phyloP scores from a whole-genome alignment of 2,888 invertebrate genomes.

The Toxonevra muliebris region DNA sequence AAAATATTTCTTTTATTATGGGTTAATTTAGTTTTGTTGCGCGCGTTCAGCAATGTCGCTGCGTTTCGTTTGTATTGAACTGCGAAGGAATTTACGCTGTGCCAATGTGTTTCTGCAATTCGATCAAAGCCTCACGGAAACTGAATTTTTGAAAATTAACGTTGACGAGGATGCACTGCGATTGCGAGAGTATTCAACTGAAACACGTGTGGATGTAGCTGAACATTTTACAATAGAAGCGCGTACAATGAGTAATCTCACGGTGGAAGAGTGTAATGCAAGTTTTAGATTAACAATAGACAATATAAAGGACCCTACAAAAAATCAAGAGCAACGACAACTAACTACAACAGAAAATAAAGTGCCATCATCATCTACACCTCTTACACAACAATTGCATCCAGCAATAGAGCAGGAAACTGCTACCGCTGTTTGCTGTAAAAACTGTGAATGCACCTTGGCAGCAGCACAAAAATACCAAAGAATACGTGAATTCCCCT shows the following conservation, averaged over 20 bases:
- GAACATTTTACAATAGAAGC: constrained; percentile 51
- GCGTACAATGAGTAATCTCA: constrained; percentile 48
- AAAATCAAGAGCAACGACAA: not conserved
- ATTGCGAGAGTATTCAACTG: constrained; percentile 38
- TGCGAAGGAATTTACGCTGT: constrained; percentile 58
- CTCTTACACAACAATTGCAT: constrained; percentile 33
- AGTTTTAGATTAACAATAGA: constrained; percentile 56
- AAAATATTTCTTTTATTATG: too few relatives aligned
- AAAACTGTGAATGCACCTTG: constrained; percentile 47
- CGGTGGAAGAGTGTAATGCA: constrained; percentile 48
- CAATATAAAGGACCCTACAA: constrained; percentile 35
- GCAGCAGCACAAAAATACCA: constrained; percentile 39
- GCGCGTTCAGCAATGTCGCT: constrained; percentile 39
- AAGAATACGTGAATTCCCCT: constrained; percentile 57
- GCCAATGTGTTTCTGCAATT: constrained; percentile 57
- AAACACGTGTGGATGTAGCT: constrained; percentile 40
- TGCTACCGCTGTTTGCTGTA: constrained; percentile 45
- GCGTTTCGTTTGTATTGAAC: constrained; percentile 52
- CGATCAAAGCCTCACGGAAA: constrained; percentile 45
- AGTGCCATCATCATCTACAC: constrained; percentile 20
- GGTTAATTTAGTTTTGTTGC: too few relatives aligned
- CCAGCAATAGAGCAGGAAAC: not conserved
- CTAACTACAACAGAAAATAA: constrained; percentile 15
- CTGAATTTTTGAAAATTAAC: constrained; percentile 47
- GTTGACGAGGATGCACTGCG: constrained; percentile 40